phyloP scores from a whole-genome alignment of 2,888 invertebrate genomes.

The Mythimna vitellina region DNA sequence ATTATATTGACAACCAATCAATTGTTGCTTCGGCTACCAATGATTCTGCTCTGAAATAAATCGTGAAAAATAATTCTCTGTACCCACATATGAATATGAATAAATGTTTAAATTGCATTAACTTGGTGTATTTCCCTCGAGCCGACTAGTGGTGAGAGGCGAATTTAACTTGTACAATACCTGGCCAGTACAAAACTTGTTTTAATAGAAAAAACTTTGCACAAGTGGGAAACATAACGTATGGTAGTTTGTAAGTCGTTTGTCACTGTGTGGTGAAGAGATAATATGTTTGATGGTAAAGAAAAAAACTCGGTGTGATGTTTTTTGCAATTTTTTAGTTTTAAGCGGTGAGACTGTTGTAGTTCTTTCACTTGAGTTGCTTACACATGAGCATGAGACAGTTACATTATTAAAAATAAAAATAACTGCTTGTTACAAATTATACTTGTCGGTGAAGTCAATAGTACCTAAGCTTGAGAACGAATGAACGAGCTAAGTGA shows the following conservation, averaged over 20 bases:
- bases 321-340: background rate
- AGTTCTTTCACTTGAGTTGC: background rate
- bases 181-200: slow-evolving; percentile 58
- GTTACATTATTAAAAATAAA: too few species aligned
- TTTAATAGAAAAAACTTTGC: slow-evolving; percentile 76
- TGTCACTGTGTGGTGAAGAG: slow-evolving; percentile 27
- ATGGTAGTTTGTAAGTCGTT: slow-evolving; percentile 74
- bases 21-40: slow-evolving; percentile 10
- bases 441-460: too few species aligned
- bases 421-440: too few species aligned
- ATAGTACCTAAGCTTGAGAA: too few species aligned
- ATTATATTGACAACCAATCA: slow-evolving; percentile 18
- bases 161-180: slow-evolving; percentile 72
- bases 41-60: slow-evolving; percentile 28
- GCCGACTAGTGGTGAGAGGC: slow-evolving; percentile 57
- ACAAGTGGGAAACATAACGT: slow-evolving; percentile 68
- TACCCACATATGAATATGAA: slow-evolving; percentile 54
- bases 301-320: background rate
- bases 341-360: fast-evolving
- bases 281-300: slow-evolving; percentile 12
- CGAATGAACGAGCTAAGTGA: too few species aligned
- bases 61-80: slow-evolving; percentile 33
- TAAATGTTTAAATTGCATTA: slow-evolving; percentile 71
- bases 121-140: slow-evolving; percentile 65
- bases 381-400: too few species aligned